These are phyloP conservation scores for Nebria brevicollis DNA, from an alignment of 2,888 invertebrate species.

Conservation along the genomic window DNA sequence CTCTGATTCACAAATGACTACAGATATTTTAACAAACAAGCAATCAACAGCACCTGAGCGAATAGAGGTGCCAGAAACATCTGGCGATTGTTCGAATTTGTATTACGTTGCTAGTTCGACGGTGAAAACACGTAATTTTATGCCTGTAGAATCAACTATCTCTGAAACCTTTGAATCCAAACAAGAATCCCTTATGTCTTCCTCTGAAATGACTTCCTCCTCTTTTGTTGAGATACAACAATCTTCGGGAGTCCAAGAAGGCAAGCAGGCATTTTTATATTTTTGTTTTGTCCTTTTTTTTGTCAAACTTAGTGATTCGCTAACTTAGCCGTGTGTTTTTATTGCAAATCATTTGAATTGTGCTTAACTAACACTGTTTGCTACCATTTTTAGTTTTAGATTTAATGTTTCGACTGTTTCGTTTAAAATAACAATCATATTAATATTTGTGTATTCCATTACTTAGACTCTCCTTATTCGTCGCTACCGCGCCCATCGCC, in stretches of 20 bases:
- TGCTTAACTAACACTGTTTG: background rate
- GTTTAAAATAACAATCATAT: background rate
- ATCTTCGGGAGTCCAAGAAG: slow-evolving; percentile 36
- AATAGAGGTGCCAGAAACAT: background rate
- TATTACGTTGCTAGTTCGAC: slow-evolving; percentile 60
- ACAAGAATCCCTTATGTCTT: slow-evolving; percentile 24
- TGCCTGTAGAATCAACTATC: slow-evolving; percentile 51
- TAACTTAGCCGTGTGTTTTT: slow-evolving; percentile 1
- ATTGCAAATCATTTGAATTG: background rate
- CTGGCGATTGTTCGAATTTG: slow-evolving; percentile 52
- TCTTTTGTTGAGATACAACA: slow-evolving; percentile 34
- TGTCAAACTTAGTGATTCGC: background rate
- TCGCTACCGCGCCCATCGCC: slow-evolving; percentile 43
- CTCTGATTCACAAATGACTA: background rate
- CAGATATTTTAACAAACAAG: slow-evolving; percentile 4
- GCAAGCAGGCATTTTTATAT: slow-evolving; percentile 40
- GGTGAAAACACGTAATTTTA: slow-evolving; percentile 57
- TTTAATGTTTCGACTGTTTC: background rate
- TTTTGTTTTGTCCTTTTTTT: slow-evolving; percentile 40
- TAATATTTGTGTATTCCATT: background rate
- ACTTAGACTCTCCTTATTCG: slow-evolving; percentile 36
- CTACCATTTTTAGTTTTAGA: background rate
- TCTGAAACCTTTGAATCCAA: background rate
- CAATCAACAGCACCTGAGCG: background rate
- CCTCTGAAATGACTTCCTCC: slow-evolving; percentile 26